Evolutionary conservation across 2,888 invertebrate genomes (phyloP).

Genomic region (Athetis lepigone): DNA sequence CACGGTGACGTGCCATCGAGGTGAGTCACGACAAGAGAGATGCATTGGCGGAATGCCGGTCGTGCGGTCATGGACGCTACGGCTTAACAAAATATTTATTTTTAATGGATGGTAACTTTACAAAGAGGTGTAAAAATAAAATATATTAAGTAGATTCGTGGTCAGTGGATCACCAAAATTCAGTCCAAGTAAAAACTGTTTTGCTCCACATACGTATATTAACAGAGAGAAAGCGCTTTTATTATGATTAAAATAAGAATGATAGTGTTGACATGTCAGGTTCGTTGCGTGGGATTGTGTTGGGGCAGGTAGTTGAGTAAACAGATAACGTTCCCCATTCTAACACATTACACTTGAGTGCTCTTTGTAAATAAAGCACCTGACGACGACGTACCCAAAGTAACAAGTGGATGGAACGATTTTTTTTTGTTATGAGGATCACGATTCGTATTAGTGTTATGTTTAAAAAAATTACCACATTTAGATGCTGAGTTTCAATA

Average conservation of each 20-base stretch:
- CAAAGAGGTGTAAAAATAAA: slow-evolving; percentile 18
- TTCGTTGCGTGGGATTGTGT: slow-evolving; percentile 40
- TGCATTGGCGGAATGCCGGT: slow-evolving; percentile 65
- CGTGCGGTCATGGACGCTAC: slow-evolving; percentile 33
- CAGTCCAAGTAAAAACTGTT: slow-evolving; percentile 23
- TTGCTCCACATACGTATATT: too few species aligned
- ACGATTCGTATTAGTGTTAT: slow-evolving; percentile 3
- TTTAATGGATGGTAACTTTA: slow-evolving; percentile 5
- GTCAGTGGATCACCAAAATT: slow-evolving; percentile 17
- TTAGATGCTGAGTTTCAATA: not conserved
- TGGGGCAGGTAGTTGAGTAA: slow-evolving; percentile 71
- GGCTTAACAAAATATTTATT: slow-evolving; percentile 34
- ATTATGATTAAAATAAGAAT: slow-evolving; percentile 25
- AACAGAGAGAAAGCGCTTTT: slow-evolving; percentile 4
- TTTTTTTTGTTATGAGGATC: slow-evolving; percentile 21
- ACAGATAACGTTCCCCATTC: slow-evolving; percentile 68
- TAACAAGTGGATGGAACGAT: slow-evolving; percentile 52
- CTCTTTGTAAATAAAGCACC: slow-evolving; percentile 67
- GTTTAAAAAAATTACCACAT: not conserved
- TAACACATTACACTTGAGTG: slow-evolving; percentile 70
- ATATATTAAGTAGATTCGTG: not conserved
- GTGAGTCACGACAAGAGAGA: slow-evolving; percentile 73
- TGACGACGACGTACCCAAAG: slow-evolving; percentile 49
- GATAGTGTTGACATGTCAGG: slow-evolving; percentile 27
- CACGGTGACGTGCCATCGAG: slow-evolving; percentile 67